phyloP scores from a whole-genome alignment of 2,113 vertebrate genomes.

The Spilogale gracilis region DNA sequence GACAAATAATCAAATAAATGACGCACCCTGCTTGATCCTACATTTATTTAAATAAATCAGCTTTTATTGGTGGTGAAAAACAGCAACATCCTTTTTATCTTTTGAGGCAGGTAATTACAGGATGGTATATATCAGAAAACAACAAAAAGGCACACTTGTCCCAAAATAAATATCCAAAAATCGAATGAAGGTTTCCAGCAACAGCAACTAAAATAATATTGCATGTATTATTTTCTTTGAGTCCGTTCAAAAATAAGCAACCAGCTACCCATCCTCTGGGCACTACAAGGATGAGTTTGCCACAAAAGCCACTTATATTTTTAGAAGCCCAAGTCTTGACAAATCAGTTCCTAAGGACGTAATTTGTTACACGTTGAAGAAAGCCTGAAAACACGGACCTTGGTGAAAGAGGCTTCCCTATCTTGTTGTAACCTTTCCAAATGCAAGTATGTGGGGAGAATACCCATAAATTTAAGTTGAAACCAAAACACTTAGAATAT shows the following conservation, averaged over 20 bases:
- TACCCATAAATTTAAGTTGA: conserved; percentile 78
- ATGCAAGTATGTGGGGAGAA: conserved; percentile 73
- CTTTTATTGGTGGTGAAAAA: conserved; percentile 52
- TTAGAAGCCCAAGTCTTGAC: conserved; percentile 71
- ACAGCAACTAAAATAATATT: conserved; percentile 62
- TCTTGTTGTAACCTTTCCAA: conserved; percentile 80
- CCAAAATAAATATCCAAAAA: conserved; percentile 68
- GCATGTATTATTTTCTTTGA: conserved; percentile 62
- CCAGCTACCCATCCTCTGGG: conserved; percentile 62
- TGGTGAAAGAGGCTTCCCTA: conserved; percentile 76
- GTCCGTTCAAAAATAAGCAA: conserved; percentile 56
- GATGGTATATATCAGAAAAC: conserved; percentile 61
- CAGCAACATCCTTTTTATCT: conserved; percentile 52
- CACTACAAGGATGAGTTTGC: conserved; percentile 10
- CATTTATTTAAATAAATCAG: conserved; percentile 67
- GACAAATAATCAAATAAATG: conserved; percentile 35
- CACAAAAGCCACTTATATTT: conserved; percentile 73
- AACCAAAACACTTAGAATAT: conserved; percentile 62
- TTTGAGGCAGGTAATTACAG: conserved; percentile 43
- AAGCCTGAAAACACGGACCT: conserved; percentile 71
- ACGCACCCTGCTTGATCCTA: conserved; percentile 6
- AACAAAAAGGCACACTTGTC: conserved; percentile 45
- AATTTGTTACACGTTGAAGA: conserved; percentile 58
- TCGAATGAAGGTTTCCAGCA: conserved; percentile 36
- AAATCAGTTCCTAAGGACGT: conserved; percentile 65